These are phyloP conservation scores for Dryoscopus gambensis DNA, from an alignment of 2,113 vertebrate species.

Conservation along the genomic window DNA sequence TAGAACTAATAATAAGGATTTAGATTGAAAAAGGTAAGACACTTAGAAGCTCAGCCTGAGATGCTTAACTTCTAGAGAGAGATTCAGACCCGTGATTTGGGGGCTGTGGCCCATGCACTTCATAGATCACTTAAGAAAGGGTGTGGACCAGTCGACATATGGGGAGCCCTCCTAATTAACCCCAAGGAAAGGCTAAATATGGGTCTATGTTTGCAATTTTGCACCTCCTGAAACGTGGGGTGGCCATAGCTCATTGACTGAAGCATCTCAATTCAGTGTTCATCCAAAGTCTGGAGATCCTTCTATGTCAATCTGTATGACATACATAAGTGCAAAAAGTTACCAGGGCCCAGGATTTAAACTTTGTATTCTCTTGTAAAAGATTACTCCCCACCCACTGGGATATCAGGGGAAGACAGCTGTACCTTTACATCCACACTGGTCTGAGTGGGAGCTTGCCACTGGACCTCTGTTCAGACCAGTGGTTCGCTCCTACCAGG, in stretches of 20 bases:
- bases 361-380: not conserved
- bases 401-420: not conserved
- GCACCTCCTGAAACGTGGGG: not conserved
- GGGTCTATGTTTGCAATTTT: not conserved
- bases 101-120: not conserved
- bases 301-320: not conserved
- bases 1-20: not conserved
- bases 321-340: rapidly evolving
- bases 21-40: not conserved
- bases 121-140: not conserved
- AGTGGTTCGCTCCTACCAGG: not conserved
- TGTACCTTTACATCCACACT: not conserved
- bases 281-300: not conserved
- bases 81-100: not conserved
- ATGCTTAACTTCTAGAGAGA: not conserved
- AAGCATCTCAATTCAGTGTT: not conserved
- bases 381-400: not conserved
- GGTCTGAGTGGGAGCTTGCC: not conserved
- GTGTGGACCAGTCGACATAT: not conserved
- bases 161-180: not conserved
- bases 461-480: not conserved
- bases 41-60: not conserved
- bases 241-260: not conserved
- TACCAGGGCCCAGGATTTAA: not conserved
- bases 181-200: not conserved